phyloP scores from a whole-genome alignment of 1,140 invertebrate species.

The Dysdera silvatica region DNA sequence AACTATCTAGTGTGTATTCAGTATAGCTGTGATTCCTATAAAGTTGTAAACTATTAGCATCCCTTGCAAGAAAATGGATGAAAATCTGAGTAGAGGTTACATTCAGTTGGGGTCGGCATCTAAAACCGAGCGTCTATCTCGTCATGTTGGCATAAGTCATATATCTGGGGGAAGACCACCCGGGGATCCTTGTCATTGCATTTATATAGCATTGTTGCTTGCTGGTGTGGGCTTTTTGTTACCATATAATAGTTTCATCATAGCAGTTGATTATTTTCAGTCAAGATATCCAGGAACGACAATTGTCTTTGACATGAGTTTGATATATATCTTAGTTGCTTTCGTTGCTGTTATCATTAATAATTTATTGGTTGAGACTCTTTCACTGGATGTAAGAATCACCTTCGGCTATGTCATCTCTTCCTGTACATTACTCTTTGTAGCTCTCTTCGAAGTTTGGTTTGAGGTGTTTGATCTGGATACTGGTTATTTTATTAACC shows the following conservation, averaged over 20 bases:
- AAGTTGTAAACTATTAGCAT: too few relatives aligned
- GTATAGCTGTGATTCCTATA: too few relatives aligned
- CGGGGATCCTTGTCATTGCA: conserved; percentile 53
- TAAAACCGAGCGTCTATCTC: neutral
- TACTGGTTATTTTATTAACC: conserved; percentile 68
- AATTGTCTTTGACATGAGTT: conserved; percentile 84
- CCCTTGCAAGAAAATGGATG: conserved; percentile 35
- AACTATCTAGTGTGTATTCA: too few relatives aligned
- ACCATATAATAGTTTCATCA: conserved; percentile 64
- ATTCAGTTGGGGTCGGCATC: conserved; percentile 32
- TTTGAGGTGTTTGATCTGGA: conserved; percentile 64
- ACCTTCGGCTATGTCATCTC: conserved; percentile 79
- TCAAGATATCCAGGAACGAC: conserved; percentile 68
- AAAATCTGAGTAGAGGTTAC: conserved; percentile 38
- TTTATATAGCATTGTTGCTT: conserved; percentile 69
- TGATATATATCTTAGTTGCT: conserved; percentile 77
- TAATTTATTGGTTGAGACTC: conserved; percentile 73
- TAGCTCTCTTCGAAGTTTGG: conserved; percentile 74
- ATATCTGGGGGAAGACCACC: conserved; percentile 28
- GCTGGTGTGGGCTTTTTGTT: conserved; percentile 83
- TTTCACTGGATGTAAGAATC: conserved; percentile 71
- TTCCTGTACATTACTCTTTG: conserved; percentile 67
- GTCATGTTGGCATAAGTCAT: neutral
- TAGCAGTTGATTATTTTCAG: conserved; percentile 48
- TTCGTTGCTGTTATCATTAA: conserved; percentile 77